These are phyloP conservation scores for Gasterosteus aculeatus DNA, from an alignment of 2,113 vertebrate species.

Conservation along the genomic window DNA sequence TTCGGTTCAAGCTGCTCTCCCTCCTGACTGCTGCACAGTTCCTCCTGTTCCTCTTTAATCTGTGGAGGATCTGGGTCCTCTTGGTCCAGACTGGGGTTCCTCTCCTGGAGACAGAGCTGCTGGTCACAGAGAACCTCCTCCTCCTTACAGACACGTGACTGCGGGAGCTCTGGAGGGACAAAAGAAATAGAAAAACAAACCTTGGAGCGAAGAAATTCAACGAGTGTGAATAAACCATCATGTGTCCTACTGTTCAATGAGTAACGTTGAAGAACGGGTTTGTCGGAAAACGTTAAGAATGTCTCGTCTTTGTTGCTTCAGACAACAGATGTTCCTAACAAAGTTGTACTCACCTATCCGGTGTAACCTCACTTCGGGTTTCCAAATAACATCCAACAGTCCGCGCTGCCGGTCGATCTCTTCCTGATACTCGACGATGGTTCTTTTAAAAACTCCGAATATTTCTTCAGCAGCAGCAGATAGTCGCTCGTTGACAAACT, in stretches of 20 bases:
- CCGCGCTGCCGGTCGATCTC: slow-evolving; percentile 45
- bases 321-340: no score
- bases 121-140: neutral
- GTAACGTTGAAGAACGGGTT: no score
- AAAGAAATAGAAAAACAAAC: neutral
- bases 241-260: neutral
- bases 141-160: neutral
- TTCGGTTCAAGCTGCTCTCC: slow-evolving; percentile 3
- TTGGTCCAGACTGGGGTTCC: no score
- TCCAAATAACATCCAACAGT: slow-evolving; percentile 28
- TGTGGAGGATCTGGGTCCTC: no score
- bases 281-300: no score
- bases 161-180: slow-evolving; percentile 5
- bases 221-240: neutral
- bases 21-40: neutral
- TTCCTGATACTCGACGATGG: slow-evolving; percentile 35
- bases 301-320: no score
- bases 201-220: no score
- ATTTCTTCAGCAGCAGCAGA: slow-evolving; percentile 50
- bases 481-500: slow-evolving; percentile 39
- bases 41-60: slow-evolving; percentile 1
- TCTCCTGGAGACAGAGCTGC: slow-evolving; percentile 2
- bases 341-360: neutral
- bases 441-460: slow-evolving; percentile 28
- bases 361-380: slow-evolving; percentile 32